Evolutionary conservation across 2,888 invertebrate genomes (phyloP), one percentile per base, ranked within the genome.

Genomic region (Erynnis tages): DNA sequence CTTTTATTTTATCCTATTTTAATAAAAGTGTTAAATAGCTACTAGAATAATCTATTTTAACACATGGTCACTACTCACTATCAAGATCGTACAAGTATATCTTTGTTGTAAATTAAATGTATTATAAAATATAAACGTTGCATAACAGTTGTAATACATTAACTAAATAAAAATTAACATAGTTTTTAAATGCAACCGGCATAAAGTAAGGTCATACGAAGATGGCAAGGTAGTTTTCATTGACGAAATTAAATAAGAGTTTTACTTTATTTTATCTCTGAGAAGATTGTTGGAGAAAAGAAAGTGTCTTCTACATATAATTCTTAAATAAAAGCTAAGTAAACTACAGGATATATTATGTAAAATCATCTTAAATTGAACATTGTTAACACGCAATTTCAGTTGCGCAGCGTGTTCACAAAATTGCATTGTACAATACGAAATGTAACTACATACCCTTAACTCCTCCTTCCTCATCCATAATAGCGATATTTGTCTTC

Each of bases 381-480:
- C 44, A 53, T 44, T 56, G 53, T 45, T 59, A 63, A 54, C 54
- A 61, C 58, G 58, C 52, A 54, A 47, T 56, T 41, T 49, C 41
- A 25, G 41, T 34, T 41, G 41, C 49, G 49, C 49, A 49, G 41
- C 41, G 41, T 49, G 49, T 41, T 41, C 41, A 11, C 8, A 21
- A 1, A 17, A 10, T 7, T 32, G 29, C 25, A 32, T 32, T 10
- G 34, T 3, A n/a, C 1, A 23, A 10, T 10, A 23, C 14, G 23
- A 11, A 5, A 8, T 7, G 5, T 55, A 60, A 57, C 10, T 57
- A 68, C 63, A 58, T 67, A 87, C 86, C 84, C 77, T 77, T 82
- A 21, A 69, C 73, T 47, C 66, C 75, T 55, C 63, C 63, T 54
- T 80, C 82, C 63, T 82, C 83, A 43, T 85, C 85, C 87, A 87